phyloP scores from a whole-genome alignment of 2,113 vertebrate genomes.

The Melanocharis versteri region DNA sequence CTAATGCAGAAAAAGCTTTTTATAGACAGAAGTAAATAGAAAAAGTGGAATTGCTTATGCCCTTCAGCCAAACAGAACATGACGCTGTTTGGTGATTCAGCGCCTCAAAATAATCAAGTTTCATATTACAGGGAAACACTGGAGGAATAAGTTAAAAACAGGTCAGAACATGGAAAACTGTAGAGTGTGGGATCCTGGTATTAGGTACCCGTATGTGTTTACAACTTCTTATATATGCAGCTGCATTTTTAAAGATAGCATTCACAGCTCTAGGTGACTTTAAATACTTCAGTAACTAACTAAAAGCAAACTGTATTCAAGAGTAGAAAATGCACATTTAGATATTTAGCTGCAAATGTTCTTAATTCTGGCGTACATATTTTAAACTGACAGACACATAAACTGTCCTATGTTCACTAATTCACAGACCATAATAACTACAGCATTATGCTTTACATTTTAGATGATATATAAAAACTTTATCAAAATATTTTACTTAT shows the following conservation, averaged over 20 bases:
- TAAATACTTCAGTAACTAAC: not conserved
- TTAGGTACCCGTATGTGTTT: not conserved
- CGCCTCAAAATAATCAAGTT: slow-evolving; percentile 3
- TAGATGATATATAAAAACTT: not conserved
- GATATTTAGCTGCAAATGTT: not conserved
- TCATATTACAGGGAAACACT: not conserved
- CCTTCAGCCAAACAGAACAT: slow-evolving; percentile 20
- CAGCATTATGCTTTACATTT: not conserved
- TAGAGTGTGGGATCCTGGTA: not conserved
- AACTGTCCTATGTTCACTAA: not conserved
- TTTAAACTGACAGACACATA: not conserved
- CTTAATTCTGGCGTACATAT: not conserved
- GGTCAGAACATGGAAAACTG: slow-evolving; percentile 1
- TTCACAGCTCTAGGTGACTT: not conserved
- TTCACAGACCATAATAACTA: not conserved
- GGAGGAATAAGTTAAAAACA: slow-evolving; percentile 30
- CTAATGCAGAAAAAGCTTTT: not conserved
- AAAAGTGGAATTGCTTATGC: not conserved
- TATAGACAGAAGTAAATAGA: not conserved
- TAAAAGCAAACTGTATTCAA: not conserved
- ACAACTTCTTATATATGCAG: not conserved
- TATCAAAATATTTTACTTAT: slow-evolving; percentile 10
- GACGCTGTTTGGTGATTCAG: slow-evolving; percentile 21
- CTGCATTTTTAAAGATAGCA: slow-evolving; percentile 11
- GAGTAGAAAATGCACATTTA: not conserved